Conservation (phyloP, 2,888 invertebrate species). For the Agrotis clavis region DNA sequence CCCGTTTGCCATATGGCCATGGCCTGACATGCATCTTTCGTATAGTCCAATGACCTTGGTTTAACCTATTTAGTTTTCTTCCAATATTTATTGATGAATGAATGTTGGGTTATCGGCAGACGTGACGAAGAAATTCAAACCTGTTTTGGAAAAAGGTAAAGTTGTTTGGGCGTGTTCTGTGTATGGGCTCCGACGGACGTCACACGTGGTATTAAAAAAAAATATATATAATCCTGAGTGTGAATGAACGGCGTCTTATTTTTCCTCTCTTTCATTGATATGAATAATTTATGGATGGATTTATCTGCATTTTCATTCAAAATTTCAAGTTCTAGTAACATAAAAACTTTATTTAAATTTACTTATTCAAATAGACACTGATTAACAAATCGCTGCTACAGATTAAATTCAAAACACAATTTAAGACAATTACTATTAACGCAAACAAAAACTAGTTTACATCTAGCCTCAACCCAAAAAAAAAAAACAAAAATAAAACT, state of each 20-base stretch:
- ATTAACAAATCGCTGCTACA: not conserved
- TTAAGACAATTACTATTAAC: not conserved
- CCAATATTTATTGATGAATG: not conserved
- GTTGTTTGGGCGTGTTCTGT: slow-evolving; percentile 23
- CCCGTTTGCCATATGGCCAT: slow-evolving; percentile 34
- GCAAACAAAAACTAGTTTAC: slow-evolving; percentile 1
- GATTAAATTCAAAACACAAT: not conserved
- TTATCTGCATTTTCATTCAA: not conserved
- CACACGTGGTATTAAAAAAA: slow-evolving; percentile 36
- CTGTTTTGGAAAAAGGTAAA: slow-evolving; percentile 12
- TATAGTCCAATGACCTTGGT: slow-evolving; percentile 26
- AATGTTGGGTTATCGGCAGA: not conserved
- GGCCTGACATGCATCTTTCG: slow-evolving; percentile 33
- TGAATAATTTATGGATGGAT: too few relatives aligned
- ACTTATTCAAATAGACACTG: not conserved
- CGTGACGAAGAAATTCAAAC: slow-evolving; percentile 4
- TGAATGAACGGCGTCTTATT: slow-evolving; percentile 17
- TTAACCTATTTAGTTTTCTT: slow-evolving; percentile 7
- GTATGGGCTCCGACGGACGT: not conserved
- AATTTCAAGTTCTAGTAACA: slow-evolving; percentile 3
- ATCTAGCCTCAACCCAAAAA: slow-evolving; percentile 12
- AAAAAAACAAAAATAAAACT: slow-evolving; percentile 31
- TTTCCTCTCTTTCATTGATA: too few relatives aligned
- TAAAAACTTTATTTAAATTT: not conserved
- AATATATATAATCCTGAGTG: not conserved